A percentile compares a stretch with the other conserved stretches of the same genome.
These are phyloP conservation scores for Menura novaehollandiae DNA, from an alignment of 2,113 vertebrate species.

Conservation along the genomic window DNA sequence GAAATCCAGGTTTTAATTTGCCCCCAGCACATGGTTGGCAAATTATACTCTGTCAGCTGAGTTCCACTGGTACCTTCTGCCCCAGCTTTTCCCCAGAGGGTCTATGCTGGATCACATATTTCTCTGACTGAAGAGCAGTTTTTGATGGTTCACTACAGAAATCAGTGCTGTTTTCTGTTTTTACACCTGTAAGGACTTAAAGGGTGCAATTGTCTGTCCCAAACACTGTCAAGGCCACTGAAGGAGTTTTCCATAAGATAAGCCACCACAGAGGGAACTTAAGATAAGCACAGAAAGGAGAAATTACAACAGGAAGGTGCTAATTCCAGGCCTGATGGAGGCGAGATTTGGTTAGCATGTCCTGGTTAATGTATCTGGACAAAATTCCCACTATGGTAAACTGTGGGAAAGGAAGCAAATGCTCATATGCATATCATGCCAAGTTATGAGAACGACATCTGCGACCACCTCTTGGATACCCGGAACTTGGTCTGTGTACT, in stretches of 20 bases:
- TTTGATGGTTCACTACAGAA: neutral
- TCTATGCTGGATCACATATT: neutral
- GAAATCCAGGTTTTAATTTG: neutral
- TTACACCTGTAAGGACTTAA: neutral
- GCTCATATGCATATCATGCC: neutral
- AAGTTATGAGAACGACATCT: neutral
- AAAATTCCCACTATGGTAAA: neutral
- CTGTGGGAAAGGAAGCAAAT: neutral
- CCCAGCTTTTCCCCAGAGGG: neutral
- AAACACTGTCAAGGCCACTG: neutral
- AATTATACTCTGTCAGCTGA: neutral
- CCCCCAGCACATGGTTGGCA: neutral
- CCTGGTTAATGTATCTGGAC: neutral
- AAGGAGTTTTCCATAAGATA: neutral
- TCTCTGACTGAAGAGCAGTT: neutral
- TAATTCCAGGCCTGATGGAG: neutral
- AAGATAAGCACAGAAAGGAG: neutral
- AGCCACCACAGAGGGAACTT: neutral
- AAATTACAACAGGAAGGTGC: neutral
- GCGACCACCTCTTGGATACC: accelerated
- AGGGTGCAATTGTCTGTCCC: neutral
- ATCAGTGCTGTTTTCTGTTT: neutral
- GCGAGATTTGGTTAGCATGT: neutral
- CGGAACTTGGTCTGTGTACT: neutral
- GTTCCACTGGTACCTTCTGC: neutral